Evolutionary conservation across 2,113 vertebrate species (phyloP), one percentile per base, ranked within the genome.

Genomic region (Bubo bubo): DNA sequence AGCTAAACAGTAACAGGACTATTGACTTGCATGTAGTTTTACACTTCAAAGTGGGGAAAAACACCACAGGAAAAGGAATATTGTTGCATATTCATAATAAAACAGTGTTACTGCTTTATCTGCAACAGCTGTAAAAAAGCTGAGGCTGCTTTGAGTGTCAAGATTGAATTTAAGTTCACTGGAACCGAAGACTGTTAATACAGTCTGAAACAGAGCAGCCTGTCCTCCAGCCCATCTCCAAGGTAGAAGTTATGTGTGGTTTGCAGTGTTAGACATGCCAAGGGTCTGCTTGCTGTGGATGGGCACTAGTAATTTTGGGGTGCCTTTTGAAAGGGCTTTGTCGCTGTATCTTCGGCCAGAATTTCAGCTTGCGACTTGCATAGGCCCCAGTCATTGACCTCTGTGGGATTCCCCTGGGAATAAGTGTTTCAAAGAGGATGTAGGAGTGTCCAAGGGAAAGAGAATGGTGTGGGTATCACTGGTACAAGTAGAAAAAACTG

Each of bases 331-430:
- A 86, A 60, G 47, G 32, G 6, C 30, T 84, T 56, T 68, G 14
- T 53, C 63, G 22, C 9, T 3, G 8, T 23, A 2, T 79, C 28
- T 50, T 64, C 49, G 52, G 24, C 16, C 49, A 56, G 68, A 84
- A 74, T 75, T 91, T 87, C 39, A 53, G 19, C 2, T 68, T 60
- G 22, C 1, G 9, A 6, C 49, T 73, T 59, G 20, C 28, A 3
- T 0, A 17, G 24, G 30, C 43, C n/a, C 24, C 22, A 3, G 5
- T 43, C 30, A 1, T 12, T 24, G 8, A 6, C 59, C 28, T 66
- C 41, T 53, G 4, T 56, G 68, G 55, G 27, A 37, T 93, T 77
- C 21, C 16, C 23, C 10, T 52, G 28, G 28, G 39, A 39, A 6
- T 15, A 59, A 18, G 16, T 0, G 1, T 75, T 94, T 68, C 24